Base-by-base conservation (phyloP, 2,113 vertebrate genomes). In the Trichechus manatus region DNA sequence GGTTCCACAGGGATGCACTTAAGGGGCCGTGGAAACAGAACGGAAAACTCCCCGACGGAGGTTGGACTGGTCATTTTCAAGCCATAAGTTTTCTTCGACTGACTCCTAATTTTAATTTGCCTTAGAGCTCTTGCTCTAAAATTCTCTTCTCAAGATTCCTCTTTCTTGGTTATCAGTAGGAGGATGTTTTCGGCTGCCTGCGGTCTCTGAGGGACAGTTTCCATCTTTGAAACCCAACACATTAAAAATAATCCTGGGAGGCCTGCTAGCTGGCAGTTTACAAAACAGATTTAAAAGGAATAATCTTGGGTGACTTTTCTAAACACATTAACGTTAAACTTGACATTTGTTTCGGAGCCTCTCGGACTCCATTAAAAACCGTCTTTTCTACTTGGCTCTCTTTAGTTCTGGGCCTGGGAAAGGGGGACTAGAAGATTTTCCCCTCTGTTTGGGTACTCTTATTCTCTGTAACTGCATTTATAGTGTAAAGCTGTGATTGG, bases 281-380 rank as follows among this genome's bases (percentile, higher is more conserved):
- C 96, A 97, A 97, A 98, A 96, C 77, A 97, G 97, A 98, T 96
- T 97, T 88, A 91, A 97, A 97, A 98, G 98, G 97, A 98, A 98
- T 95, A 95, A 97, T 98, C 97, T 95, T 95, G 86, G 96, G 97
- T 97, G 90, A 98, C 93, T 98, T 97, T 98, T 98, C 97, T 97
- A 98, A 98, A 98, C 96, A 97, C 95, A 96, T 97, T 97, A 97
- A 97, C 96, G 97, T 98, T 98, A 96, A 98, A 98, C 96, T 97
- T 97, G 98, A 98, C 97, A 92, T 98, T 98, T 98, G 98, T 98
- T 98, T 97, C 82, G 13, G 97, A 97, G 97, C 95, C 95, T 98
- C 97, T 94, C 29, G 7, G 92, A 85, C 68, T 96, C 72, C 68
- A 93, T 87, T 97, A 97, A 98, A 98, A 97, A 94, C 95, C 70